Base-by-base conservation (phyloP, 2,113 vertebrate genomes). In the Ifrita kowaldi region DNA sequence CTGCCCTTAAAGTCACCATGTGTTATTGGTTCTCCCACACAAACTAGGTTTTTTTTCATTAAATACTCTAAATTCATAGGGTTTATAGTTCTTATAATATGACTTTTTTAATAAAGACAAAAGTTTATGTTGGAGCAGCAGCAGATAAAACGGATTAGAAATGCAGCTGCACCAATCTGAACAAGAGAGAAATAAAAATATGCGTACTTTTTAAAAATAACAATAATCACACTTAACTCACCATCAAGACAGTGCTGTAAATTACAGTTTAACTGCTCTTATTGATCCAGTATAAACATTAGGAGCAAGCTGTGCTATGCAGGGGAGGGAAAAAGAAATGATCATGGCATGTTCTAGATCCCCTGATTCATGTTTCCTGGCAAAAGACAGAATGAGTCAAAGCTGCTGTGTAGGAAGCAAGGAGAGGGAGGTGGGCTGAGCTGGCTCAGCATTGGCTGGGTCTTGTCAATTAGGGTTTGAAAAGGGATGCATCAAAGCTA, bases 51-150 rank as follows among this genome's bases (percentile, higher is more conserved):
- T 59, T 78, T 84, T 77, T 95, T 83, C 65, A 94, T 93, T 95
- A 93, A 71, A 80, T 57, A 84, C 18, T 65, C 74, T 50, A 87
- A 96, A 93, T 79, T 87, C 59, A 63, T 14, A 74, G 57, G 35
- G 69, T 90, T 96, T 93, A 76, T 18, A 84, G 56, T 70, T 41
- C 39, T 59, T 94, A 73, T 71, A 93, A 68, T 74, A 91, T 8
- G 32, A 37, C 49, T 89, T 89, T 95, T 94, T 95, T 81, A 96
- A 96, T 93, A 93, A 95, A 94, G 65, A 93, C 46, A 70, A 32
- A 93, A 89, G 89, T 95, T 97, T 96, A 68, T 93, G 52, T 95
- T 97, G 94, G 95, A 96, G 60, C 65, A 81, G 59, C 55, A 91
- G 89, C 59, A 60, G 81, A 62, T 87, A 94, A 91, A 95, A 89